Evolutionary conservation across 2,113 vertebrate genomes (phyloP).

Genomic region (Sakesphorus luctuosus): DNA sequence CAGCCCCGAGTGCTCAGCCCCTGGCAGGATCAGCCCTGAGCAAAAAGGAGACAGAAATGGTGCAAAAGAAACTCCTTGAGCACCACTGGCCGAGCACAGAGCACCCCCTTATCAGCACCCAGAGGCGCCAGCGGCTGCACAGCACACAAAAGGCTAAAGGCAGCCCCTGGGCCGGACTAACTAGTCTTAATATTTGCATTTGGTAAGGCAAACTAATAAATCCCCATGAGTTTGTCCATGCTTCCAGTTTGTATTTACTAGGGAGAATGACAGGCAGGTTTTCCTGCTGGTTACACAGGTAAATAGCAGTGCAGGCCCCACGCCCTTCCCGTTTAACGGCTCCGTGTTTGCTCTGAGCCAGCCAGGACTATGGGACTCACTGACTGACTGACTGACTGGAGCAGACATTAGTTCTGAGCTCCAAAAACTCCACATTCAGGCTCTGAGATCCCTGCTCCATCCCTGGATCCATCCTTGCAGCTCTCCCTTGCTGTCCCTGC

Average conservation of each 20-base stretch:
- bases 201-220: conserved; percentile 75
- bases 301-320: conserved; percentile 3
- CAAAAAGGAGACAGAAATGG: not conserved
- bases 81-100: not conserved
- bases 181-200: conserved; percentile 60
- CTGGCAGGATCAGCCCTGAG: not conserved
- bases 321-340: not conserved
- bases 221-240: not conserved
- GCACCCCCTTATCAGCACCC: not conserved
- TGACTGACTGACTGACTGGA: not conserved
- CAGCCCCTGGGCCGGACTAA: not conserved
- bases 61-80: not conserved
- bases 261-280: conserved; percentile 7
- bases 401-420: not conserved
- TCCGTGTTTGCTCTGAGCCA: conserved; percentile 37
- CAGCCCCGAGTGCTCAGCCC: not conserved
- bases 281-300: not conserved
- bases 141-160: conserved; percentile 47
- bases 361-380: not conserved
- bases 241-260: conserved; percentile 56
- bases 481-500: not conserved
- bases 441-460: accelerated
- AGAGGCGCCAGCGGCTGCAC: not conserved
- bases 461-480: no score
- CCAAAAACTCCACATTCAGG: accelerated